These are phyloP conservation scores for Globia sparganii DNA, from an alignment of 2,888 invertebrate genomes.

Conservation along the genomic window DNA sequence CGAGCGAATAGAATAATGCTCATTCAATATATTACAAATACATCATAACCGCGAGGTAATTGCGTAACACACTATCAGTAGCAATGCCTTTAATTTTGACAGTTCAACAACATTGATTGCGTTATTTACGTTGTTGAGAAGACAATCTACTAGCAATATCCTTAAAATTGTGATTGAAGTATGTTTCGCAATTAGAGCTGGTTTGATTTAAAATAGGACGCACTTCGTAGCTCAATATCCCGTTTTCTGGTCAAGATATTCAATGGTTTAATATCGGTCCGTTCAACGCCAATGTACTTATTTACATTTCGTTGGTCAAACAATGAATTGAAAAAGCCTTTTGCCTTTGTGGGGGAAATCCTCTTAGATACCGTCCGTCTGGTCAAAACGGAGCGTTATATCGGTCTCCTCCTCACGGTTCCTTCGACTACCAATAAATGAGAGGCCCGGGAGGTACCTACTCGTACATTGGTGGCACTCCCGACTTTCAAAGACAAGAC, in stretches of 20 bases:
- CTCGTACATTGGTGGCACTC: not conserved
- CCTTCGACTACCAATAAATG: not conserved
- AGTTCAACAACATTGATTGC: not conserved
- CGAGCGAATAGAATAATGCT: not conserved
- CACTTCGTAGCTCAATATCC: not conserved
- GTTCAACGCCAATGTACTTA: not conserved
- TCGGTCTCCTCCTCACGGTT: not conserved
- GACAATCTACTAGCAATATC: not conserved
- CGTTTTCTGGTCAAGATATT: not conserved
- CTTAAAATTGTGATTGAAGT: too few relatives aligned
- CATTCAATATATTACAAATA: conserved; percentile 19
- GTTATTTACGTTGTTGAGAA: not conserved
- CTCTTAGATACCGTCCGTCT: not conserved
- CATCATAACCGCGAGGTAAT: not conserved
- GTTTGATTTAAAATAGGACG: not conserved
- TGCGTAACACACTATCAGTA: not conserved
- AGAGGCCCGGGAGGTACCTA: not conserved
- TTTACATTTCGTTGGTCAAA: conserved; percentile 3
- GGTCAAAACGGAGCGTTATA: not conserved
- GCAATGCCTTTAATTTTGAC: not conserved
- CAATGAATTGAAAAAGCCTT: not conserved
- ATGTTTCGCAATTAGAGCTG: too few relatives aligned
- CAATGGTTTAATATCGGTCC: conserved; percentile 1
- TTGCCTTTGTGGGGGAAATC: not conserved
- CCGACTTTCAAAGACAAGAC: not conserved